These are phyloP conservation scores for Origma solitaria DNA, from an alignment of 2,113 vertebrate genomes.

Conservation along the genomic window DNA sequence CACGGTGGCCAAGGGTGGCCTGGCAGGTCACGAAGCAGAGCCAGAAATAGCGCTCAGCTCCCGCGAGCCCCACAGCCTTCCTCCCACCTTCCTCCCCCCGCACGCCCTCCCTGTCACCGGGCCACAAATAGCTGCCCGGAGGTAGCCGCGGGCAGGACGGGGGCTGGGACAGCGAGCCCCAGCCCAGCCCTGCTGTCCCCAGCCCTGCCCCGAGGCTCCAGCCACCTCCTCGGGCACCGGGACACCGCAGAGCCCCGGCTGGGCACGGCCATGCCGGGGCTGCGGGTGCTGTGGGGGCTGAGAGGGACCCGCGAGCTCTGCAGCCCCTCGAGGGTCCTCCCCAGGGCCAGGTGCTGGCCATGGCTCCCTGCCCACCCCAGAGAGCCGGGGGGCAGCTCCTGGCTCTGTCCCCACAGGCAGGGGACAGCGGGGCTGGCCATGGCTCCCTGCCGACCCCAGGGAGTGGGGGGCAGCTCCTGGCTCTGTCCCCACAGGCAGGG, in stretches of 20 bases:
- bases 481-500: too few relatives aligned
- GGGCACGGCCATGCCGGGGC: accelerated
- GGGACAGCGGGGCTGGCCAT: background rate
- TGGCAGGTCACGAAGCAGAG: background rate
- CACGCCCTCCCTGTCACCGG: background rate
- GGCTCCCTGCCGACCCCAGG: too few relatives aligned
- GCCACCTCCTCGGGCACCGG: background rate
- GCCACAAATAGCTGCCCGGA: background rate
- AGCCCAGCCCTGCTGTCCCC: background rate
- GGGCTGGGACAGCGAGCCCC: accelerated
- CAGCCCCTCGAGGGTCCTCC: background rate
- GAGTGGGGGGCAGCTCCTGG: too few relatives aligned
- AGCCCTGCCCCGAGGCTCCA: background rate
- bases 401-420: background rate
- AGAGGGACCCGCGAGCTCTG: background rate
- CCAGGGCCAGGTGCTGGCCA: accelerated
- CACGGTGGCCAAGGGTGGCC: background rate
- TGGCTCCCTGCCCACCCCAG: accelerated
- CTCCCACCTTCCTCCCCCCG: background rate
- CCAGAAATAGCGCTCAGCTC: background rate
- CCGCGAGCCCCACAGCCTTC: background rate
- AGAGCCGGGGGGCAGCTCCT: accelerated
- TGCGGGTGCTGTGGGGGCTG: too few relatives aligned
- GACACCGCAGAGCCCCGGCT: background rate
- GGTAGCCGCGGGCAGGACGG: background rate